Evolutionary conservation across 2,113 vertebrate species (phyloP).

Genomic region (Zingel zingel): DNA sequence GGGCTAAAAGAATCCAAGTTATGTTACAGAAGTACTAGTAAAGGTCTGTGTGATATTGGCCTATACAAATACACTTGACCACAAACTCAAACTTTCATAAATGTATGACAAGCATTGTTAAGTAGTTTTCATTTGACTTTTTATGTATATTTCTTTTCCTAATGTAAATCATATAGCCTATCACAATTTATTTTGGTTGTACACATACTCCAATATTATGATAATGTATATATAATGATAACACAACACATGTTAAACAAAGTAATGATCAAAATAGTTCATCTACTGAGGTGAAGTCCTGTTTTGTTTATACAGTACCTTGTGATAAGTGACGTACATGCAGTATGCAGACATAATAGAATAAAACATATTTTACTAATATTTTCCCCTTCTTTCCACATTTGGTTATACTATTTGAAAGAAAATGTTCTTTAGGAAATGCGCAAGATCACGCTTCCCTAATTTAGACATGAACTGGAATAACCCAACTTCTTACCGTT

Average conservation of each 20-base stretch:
- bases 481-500: neutral
- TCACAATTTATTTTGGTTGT: neutral
- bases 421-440: neutral
- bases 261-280: neutral
- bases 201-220: neutral
- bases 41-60: neutral
- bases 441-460: neutral
- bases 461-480: conserved; percentile 15
- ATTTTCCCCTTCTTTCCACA: neutral
- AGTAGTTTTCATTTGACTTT: neutral
- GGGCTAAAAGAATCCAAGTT: neutral
- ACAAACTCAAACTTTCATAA: neutral
- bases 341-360: neutral
- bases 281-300: neutral
- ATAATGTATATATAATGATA: neutral
- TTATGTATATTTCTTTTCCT: neutral
- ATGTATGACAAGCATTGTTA: neutral
- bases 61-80: neutral
- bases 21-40: too few relatives aligned
- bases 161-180: neutral
- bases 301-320: neutral
- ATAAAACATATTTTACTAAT: neutral
- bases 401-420: neutral
- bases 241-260: neutral
- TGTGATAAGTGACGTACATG: neutral